phyloP scores from a whole-genome alignment of 2,797 vertebrate species.

The Heteromormyrus szaboi region DNA sequence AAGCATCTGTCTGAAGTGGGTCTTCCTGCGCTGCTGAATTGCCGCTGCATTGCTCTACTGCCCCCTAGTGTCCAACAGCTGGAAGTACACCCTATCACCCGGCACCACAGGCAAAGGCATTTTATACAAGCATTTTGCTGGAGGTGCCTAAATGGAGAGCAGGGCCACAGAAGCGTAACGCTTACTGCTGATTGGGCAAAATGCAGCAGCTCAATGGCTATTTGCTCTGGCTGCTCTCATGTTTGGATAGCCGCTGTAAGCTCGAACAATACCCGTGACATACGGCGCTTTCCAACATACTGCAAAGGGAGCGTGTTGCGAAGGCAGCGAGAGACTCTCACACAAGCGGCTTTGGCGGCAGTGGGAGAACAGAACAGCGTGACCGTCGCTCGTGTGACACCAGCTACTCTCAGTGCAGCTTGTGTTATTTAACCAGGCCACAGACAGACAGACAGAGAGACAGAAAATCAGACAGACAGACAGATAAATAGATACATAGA shows the following conservation, averaged over 20 bases:
- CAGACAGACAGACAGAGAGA: background rate
- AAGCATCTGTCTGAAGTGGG: conserved; percentile 27
- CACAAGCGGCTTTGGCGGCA: background rate
- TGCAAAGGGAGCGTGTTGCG: background rate
- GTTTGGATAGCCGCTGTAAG: background rate
- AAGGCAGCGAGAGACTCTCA: background rate
- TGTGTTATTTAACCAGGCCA: background rate
- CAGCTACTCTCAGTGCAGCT: background rate
- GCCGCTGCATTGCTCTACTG: conserved; percentile 40
- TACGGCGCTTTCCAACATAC: background rate
- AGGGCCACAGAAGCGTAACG: background rate
- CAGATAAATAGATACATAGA: background rate
- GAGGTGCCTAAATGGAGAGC: background rate
- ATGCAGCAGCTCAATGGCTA: background rate
- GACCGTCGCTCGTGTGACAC: background rate
- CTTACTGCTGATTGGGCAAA: background rate
- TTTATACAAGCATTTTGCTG: background rate
- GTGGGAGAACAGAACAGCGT: background rate
- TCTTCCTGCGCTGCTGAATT: background rate
- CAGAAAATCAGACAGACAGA: background rate
- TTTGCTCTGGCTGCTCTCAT: background rate
- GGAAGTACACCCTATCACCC: background rate
- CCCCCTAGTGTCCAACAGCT: conserved; percentile 39
- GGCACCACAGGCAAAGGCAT: background rate
- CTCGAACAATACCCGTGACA: background rate